These are phyloP conservation scores for Lampris megalopsis DNA, from an alignment of 2,113 vertebrate species.

Conservation along the genomic window DNA sequence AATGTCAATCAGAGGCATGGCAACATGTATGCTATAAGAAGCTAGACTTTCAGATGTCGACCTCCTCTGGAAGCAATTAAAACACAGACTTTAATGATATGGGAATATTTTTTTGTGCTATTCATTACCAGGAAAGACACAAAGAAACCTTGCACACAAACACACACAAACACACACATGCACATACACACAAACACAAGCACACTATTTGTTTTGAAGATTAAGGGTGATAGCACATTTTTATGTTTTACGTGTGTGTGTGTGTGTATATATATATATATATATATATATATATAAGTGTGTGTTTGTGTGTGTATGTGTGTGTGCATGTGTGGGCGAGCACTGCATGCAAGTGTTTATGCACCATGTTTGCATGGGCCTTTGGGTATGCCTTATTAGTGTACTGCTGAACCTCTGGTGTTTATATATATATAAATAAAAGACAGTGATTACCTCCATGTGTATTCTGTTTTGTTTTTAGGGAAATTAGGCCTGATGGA, in stretches of 20 bases:
- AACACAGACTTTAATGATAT: not conserved
- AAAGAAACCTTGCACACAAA: not conserved
- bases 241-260: constrained; percentile 50
- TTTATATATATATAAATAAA: constrained; percentile 75
- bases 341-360: constrained; percentile 15
- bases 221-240: constrained; percentile 68
- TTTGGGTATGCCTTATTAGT: constrained; percentile 69
- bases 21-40: not conserved
- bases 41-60: constrained; percentile 7
- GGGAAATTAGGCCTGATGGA: constrained; percentile 72
- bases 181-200: not conserved
- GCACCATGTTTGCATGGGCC: constrained; percentile 30
- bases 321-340: constrained; percentile 39
- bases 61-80: constrained; percentile 17
- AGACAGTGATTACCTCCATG: constrained; percentile 70
- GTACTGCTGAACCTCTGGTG: constrained; percentile 54
- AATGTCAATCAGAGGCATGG: constrained; percentile 48
- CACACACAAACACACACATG: not conserved
- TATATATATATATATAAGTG: too few relatives aligned
- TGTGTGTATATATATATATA: too few relatives aligned
- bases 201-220: constrained; percentile 71
- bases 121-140: not conserved
- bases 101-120: constrained; percentile 1
- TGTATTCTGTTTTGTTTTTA: constrained; percentile 70
- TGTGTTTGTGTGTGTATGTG: constrained; percentile 13